phyloP scores from a whole-genome alignment of 2,888 invertebrate species.

The Acrocyrtus sp. region DNA sequence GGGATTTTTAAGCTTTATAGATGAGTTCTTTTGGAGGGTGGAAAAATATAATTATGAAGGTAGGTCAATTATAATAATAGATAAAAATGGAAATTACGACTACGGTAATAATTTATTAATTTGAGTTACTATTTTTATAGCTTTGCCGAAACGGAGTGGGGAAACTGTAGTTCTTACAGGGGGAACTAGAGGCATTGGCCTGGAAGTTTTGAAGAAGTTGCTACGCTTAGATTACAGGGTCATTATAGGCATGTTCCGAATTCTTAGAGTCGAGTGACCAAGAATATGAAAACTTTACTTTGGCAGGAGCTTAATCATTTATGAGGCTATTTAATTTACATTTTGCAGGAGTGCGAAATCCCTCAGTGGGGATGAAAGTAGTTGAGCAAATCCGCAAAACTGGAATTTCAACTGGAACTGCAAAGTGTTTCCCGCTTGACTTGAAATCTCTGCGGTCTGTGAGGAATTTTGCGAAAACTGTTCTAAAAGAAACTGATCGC shows the following conservation, averaged over 20 bases:
- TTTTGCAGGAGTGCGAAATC: conserved; percentile 78
- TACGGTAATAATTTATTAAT: background rate
- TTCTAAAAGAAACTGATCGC: conserved; percentile 73
- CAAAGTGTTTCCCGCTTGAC: conserved; percentile 78
- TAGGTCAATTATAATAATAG: background rate
- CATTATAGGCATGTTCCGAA: conserved; percentile 74
- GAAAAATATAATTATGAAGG: conserved; percentile 25
- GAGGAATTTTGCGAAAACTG: conserved; percentile 75
- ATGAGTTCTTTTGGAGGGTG: conserved; percentile 6
- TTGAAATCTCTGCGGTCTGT: conserved; percentile 81
- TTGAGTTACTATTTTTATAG: background rate
- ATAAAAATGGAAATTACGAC: background rate
- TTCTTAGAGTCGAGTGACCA: background rate
- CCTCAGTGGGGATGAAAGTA: conserved; percentile 70
- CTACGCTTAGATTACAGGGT: conserved; percentile 81
- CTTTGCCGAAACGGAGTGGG: conserved; percentile 72
- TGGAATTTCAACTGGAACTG: conserved; percentile 71
- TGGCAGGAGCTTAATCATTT: background rate
- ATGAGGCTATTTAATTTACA: background rate
- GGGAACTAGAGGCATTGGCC: conserved; percentile 77
- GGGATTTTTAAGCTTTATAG: background rate
- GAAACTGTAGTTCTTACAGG: conserved; percentile 80
- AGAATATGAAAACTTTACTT: background rate
- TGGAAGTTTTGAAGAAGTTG: conserved; percentile 79
- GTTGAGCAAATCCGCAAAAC: conserved; percentile 68